Evolutionary conservation across 2,888 invertebrate species (phyloP), one percentile per base, ranked within the genome.

Genomic region (Phoenoteleia sp.): DNA sequence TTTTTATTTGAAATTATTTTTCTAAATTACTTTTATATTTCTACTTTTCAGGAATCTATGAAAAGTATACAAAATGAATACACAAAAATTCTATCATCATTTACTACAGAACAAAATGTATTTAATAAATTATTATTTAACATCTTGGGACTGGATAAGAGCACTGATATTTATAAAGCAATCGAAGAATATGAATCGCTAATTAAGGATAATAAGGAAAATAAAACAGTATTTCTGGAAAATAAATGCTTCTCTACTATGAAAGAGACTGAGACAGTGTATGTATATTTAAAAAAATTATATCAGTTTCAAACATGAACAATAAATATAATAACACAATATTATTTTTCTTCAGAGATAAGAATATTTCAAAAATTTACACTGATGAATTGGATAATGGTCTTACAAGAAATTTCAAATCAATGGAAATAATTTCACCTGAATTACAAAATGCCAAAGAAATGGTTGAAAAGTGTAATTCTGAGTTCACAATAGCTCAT

Each of bases 101-200:
- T 85, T 7, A 64, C 88, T 7, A 87, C 83, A 23, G 80, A 88
- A n/a, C 82, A 88, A 64, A 93, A 92, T 85, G 83, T 89, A 7
- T 93, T 92, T 62, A 87, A 90, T 42, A 88, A 91, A 86, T 86
- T 90, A 62, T 91, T 93, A 11, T 45, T 89, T 27, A 89, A 91
- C 15, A 90, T 93, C 85, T 67, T 91, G 54, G 88, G 62, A 15
- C 47, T 47, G 33, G 76, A 87, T 6, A 80, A 88, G 27, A 76
- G 60, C 7, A 62, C 75, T 2, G 84, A 89, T 67, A 80, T 93
- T 27, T 84, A 86, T 67, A 52, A 60, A 64, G 86, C 87, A 5
- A 84, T 91, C 23, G 80, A 88, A 47, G 87, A 88, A 64, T 92
- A 91, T 52, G 90, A 92, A 33, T 86, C 89, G 11, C 27, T 92